Conservation (phyloP, 2,113 vertebrate genomes). For the Saimiri boliviensis region DNA sequence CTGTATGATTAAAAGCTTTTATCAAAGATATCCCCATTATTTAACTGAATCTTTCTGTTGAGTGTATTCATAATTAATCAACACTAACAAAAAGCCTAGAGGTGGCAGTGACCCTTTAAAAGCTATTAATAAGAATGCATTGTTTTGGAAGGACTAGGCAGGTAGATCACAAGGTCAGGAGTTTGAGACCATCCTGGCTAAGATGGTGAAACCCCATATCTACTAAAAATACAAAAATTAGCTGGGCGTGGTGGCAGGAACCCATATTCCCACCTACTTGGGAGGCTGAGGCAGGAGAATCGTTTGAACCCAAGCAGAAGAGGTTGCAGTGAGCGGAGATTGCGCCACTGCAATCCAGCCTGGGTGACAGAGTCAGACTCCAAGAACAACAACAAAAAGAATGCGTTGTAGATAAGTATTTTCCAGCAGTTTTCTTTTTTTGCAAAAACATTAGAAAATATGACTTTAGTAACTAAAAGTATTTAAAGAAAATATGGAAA, state of each 20-base stretch:
- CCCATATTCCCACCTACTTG: too few species aligned
- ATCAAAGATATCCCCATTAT: slow-evolving; percentile 46
- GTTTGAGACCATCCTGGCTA: too few species aligned
- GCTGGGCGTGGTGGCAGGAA: too few species aligned
- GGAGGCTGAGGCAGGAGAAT: too few species aligned
- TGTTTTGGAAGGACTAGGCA: too few species aligned
- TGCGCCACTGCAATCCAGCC: accelerated
- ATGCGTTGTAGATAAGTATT: slow-evolving; percentile 38
- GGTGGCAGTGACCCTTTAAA: not conserved
- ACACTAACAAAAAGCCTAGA: slow-evolving; percentile 39
- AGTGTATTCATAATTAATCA: slow-evolving; percentile 40
- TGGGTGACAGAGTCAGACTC: too few species aligned
- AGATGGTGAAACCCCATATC: too few species aligned
- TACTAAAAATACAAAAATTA: too few species aligned
- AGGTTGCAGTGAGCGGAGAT: too few species aligned
- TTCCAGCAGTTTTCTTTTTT: not conserved
- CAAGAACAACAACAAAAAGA: too few species aligned
- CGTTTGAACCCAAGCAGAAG: accelerated
- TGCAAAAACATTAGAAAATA: slow-evolving; percentile 56
- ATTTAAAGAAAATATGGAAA: slow-evolving; percentile 7
- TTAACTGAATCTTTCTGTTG: not conserved
- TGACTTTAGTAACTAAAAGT: slow-evolving; percentile 16
- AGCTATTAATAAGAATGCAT: slow-evolving; percentile 27
- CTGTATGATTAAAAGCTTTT: slow-evolving; percentile 38
- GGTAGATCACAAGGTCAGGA: too few species aligned